Percentiles rank a stretch among this genome's conserved stretches.
Conservation (phyloP, 2,797 vertebrate species). For the Adelosebastes latens region DNA sequence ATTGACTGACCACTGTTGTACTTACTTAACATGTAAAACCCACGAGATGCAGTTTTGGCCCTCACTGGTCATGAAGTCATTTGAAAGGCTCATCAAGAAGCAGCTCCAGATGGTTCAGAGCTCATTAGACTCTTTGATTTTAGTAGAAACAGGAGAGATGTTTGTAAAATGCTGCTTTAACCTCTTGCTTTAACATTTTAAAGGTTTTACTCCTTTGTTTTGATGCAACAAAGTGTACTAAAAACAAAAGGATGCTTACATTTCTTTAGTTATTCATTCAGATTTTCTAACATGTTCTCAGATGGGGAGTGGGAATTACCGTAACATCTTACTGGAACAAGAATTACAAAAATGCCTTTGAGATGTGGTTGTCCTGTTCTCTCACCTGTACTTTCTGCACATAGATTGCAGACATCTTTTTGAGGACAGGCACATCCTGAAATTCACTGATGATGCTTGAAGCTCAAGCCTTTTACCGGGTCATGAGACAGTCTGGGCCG, state of each 20-base stretch:
- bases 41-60: slow-evolving; percentile 16
- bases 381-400: slow-evolving; percentile 12
- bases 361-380: slow-evolving; percentile 5
- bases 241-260: background rate
- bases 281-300: background rate
- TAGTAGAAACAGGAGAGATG: slow-evolving; percentile 7
- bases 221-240: background rate
- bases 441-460: slow-evolving; percentile 34
- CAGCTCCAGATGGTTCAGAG: slow-evolving; percentile 58
- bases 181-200: slow-evolving; percentile 22
- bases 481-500: slow-evolving; percentile 17
- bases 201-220: slow-evolving; percentile 23
- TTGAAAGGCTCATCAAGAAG: slow-evolving; percentile 43
- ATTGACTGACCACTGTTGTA: background rate
- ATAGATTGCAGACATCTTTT: slow-evolving; percentile 14
- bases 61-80: slow-evolving; percentile 48
- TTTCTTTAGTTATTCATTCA: slow-evolving; percentile 7
- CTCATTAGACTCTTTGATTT: slow-evolving; percentile 44
- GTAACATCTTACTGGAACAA: background rate
- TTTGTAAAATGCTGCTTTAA: slow-evolving; percentile 41
- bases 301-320: background rate
- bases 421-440: slow-evolving; percentile 28
- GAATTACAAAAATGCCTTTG: background rate
- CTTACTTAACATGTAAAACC: background rate
- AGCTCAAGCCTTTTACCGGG: slow-evolving; percentile 36